Percentiles rank a stretch among this genome's conserved stretches.
These are phyloP conservation scores for Iguana delicatissima DNA, from an alignment of 2,797 vertebrate genomes.

Conservation along the genomic window DNA sequence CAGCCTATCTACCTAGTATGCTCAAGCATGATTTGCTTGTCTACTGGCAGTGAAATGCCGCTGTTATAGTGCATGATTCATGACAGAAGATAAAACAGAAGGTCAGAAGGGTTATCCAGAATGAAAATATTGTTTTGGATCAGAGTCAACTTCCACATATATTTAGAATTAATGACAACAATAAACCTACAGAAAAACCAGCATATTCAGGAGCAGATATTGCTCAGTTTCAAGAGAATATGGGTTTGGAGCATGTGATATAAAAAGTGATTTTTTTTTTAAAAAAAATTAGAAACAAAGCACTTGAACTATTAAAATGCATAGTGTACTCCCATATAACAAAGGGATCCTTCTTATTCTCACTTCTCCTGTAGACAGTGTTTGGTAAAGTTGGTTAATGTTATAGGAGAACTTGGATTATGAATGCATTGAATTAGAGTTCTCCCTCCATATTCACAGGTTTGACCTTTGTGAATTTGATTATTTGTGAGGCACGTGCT, in stretches of 20 bases:
- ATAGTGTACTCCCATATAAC: neutral
- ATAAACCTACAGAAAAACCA: neutral
- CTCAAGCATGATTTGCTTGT: conserved; percentile 51
- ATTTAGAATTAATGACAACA: conserved; percentile 44
- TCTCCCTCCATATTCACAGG: no score
- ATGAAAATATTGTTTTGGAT: conserved; percentile 62
- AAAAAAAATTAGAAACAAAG: neutral
- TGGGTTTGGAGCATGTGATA: neutral
- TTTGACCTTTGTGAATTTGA: no score
- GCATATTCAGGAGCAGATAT: conserved; percentile 38
- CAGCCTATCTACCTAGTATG: conserved; percentile 51
- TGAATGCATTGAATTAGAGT: no score
- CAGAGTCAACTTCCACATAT: conserved; percentile 56
- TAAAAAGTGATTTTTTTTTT: no score
- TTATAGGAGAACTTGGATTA: neutral
- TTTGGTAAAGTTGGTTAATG: neutral
- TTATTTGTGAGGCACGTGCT: no score
- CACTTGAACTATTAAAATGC: conserved; percentile 12
- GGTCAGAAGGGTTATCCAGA: conserved; percentile 61
- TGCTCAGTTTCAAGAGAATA: conserved; percentile 22
- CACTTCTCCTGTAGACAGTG: neutral
- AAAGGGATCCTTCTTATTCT: neutral
- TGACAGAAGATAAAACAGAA: conserved; percentile 64
- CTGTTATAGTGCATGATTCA: conserved; percentile 57
- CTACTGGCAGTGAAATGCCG: conserved; percentile 59